phyloP scores from a whole-genome alignment of 2,888 invertebrate genomes.

The Diaphora mendica region DNA sequence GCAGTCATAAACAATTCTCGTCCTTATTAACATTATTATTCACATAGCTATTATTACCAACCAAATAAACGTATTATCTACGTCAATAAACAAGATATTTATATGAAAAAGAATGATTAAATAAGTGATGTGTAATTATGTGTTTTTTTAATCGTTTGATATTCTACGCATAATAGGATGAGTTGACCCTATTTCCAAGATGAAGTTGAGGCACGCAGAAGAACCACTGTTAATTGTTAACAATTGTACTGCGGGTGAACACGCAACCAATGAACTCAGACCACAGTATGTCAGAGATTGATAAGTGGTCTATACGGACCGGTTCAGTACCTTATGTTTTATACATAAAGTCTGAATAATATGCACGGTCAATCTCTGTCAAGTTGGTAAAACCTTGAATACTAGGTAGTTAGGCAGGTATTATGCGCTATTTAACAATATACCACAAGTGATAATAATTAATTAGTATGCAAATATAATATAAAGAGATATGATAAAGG shows the following conservation, averaged over 20 bases:
- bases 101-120: constrained; percentile 32
- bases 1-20: background rate
- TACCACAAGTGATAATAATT: constrained; percentile 51
- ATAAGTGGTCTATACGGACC: constrained; percentile 52
- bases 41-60: constrained; percentile 29
- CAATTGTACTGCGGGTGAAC: constrained; percentile 80
- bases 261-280: constrained; percentile 78
- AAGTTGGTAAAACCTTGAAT: constrained; percentile 50
- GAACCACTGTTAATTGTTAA: constrained; percentile 81
- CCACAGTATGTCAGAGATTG: constrained; percentile 61
- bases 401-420: constrained; percentile 39
- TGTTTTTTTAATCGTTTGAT: constrained; percentile 24
- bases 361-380: constrained; percentile 40
- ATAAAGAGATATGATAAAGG: constrained; percentile 37
- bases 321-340: constrained; percentile 43
- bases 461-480: constrained; percentile 55
- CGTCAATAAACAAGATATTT: constrained; percentile 66
- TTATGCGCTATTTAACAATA: constrained; percentile 45
- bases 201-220: constrained; percentile 80
- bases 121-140: constrained; percentile 30
- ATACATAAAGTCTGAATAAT: constrained; percentile 40
- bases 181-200: constrained; percentile 80
- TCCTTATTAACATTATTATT: background rate
- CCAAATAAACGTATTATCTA: constrained; percentile 62
- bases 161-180: constrained; percentile 53